Base-by-base conservation (phyloP, 2,797 vertebrate genomes). In the Aotus griseimembra region DNA sequence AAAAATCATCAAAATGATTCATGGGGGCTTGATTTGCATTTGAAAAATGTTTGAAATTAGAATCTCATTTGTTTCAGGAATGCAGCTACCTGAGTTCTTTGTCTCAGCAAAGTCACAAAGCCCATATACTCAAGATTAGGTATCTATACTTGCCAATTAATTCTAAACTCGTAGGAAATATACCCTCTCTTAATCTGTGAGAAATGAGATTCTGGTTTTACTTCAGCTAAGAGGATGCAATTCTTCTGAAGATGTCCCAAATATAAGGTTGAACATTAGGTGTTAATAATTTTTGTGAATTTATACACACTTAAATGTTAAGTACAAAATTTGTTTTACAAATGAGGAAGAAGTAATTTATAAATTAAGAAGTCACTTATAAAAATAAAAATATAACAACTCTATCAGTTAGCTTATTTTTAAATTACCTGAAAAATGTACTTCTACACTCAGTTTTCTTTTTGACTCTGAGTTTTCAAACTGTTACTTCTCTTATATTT, bases 31-130 rank as follows among this genome's bases (percentile, higher is more conserved):
- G 76, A 83, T 89, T 93, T 98, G 58, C 84, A 96, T 97, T 95
- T 97, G 95, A 94, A 97, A 96, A 90, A 95, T 96, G 92, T 88
- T 92, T 72, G 95, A 88, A 97, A 83, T 95, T 98, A 94, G 80
- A 91, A 81, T 94, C n/a, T 93, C 76, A 75, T 96, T 95, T 93
- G 57, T 86, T 97, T 44, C 46, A 36, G 17, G 48, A 89, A 95
- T 72, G 82, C 36, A 89, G 50, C 46, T 96, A 94, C 82, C 82
- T 93, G 44, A 96, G 41, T 55, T 96, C 81, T 97, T 93, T 96
- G 95, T 95, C 92, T 93, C 75, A 41, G n/a, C 88, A 94, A 84
- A 96, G 76, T 83, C 90, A 89, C 8, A 5, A 92, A 96, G n/a
- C 44, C 72, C 93, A 50, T 92, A 81, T 39, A 67, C 15, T 94